These are phyloP conservation scores for Nestor notabilis DNA, from an alignment of 2,113 vertebrate species.

Conservation along the genomic window DNA sequence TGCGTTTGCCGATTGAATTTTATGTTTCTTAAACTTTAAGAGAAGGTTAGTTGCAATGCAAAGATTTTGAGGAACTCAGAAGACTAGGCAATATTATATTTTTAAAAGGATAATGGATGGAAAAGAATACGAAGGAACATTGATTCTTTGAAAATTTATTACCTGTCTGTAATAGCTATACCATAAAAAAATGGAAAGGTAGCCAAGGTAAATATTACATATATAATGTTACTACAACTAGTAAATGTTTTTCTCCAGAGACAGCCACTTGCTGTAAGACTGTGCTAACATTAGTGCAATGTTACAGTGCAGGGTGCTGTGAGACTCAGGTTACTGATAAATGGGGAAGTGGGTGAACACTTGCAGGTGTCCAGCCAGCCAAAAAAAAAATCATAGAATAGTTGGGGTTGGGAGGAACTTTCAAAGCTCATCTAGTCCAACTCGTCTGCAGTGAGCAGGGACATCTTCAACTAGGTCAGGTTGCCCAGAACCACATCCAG, in stretches of 20 bases:
- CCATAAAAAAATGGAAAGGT: background rate
- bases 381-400: background rate
- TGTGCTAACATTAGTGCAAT: background rate
- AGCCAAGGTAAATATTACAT: background rate
- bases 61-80: background rate
- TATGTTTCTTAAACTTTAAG: background rate
- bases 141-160: background rate
- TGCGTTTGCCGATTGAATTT: background rate
- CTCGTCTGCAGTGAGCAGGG: background rate
- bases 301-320: background rate
- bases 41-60: background rate
- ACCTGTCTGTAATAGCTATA: background rate
- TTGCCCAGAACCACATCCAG: background rate
- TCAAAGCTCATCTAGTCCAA: background rate
- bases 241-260: background rate
- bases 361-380: background rate
- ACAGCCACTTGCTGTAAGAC: accelerated
- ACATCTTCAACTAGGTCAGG: background rate
- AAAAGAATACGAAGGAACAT: background rate
- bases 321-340: background rate
- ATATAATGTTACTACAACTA: background rate
- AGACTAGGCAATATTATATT: background rate
- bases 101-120: background rate
- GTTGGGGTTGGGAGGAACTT: background rate
- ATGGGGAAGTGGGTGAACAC: background rate